A percentile compares a stretch with the other conserved stretches of the same genome.
phyloP scores from a whole-genome alignment of 1,140 invertebrate species.

The Gonatopus flavifemur region DNA sequence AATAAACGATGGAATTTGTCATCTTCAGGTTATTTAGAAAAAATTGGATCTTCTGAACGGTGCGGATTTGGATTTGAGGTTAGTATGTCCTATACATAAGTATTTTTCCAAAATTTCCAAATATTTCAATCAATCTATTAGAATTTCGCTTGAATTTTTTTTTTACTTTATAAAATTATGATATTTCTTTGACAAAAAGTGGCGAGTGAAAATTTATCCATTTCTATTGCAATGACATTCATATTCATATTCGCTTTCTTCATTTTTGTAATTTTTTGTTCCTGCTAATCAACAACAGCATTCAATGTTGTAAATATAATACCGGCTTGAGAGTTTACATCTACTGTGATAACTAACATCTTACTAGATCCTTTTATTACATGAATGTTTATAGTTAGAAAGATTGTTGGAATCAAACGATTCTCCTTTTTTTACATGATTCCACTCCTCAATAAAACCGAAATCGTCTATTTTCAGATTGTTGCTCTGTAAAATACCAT shows the following conservation, averaged over 20 bases:
- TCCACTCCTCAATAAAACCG: constrained; percentile 97
- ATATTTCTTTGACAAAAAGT: no score
- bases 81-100: no score
- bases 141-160: no score
- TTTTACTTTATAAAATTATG: no score
- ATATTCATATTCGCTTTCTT: no score
- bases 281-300: constrained; percentile 89
- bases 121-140: no score
- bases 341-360: constrained; percentile 98
- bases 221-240: constrained; percentile 57
- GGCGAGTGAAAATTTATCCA: no score
- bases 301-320: constrained; percentile 99
- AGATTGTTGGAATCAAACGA: constrained; percentile 75
- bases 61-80: no score
- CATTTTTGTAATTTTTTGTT: constrained; percentile 90
- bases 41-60: no score
- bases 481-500: constrained; percentile 98
- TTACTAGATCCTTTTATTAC: constrained; percentile 99
- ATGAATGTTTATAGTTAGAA: constrained; percentile 79
- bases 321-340: constrained; percentile 98
- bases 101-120: no score
- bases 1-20: no score
- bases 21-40: no score
- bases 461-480: constrained; percentile 99
- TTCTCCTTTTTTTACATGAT: constrained; percentile 98